A percentile compares a stretch with the other conserved stretches of the same genome.
These are phyloP conservation scores for Idaea dimidiata DNA, from an alignment of 2,888 invertebrate genomes.

Conservation along the genomic window DNA sequence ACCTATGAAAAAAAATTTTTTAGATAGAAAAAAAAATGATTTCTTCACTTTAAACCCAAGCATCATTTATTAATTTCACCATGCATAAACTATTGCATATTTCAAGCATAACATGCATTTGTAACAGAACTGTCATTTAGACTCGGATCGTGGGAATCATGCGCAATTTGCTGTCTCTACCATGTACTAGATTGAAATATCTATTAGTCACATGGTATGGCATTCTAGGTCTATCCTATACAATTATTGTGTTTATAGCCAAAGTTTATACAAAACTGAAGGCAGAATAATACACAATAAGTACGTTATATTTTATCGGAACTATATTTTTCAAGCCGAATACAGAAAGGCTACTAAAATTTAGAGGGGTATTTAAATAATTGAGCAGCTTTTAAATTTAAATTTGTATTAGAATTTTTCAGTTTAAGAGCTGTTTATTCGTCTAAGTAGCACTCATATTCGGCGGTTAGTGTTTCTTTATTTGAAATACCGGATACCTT, in stretches of 20 bases:
- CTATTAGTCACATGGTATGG: constrained; percentile 1
- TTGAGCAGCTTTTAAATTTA: no score
- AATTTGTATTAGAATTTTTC: no score
- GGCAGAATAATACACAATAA: background rate
- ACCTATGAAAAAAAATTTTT: no score
- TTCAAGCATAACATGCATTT: constrained; percentile 1
- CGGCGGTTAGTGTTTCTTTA: background rate
- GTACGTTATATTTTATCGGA: background rate
- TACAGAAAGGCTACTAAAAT: no score
- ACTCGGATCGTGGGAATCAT: constrained; percentile 26
- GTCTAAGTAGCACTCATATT: no score
- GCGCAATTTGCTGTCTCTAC: constrained; percentile 31
- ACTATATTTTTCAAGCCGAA: background rate
- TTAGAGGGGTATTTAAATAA: no score
- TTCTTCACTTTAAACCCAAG: background rate
- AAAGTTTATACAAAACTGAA: background rate
- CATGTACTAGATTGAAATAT: constrained; percentile 18
- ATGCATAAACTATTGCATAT: constrained; percentile 1
- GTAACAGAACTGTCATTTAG: constrained; percentile 4
- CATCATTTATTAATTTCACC: background rate
- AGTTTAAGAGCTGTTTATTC: no score
- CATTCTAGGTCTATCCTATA: background rate
- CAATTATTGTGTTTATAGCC: background rate
- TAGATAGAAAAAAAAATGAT: no score
- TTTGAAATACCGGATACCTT: background rate